Evolutionary conservation across 1,140 invertebrate genomes (phyloP).

Genomic region (Cataglyphis hispanica): DNA sequence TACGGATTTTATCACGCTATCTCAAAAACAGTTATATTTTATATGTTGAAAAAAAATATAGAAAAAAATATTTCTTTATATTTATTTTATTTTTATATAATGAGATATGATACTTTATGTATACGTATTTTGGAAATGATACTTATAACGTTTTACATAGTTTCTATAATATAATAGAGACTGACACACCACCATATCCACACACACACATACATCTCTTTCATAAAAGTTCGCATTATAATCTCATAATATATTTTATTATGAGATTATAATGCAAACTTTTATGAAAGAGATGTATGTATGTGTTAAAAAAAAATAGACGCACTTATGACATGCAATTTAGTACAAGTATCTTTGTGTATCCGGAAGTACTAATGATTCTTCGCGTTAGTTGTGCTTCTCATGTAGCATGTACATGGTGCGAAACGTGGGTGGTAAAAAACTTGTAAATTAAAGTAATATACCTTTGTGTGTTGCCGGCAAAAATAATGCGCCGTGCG

Average conservation of each 20-base stretch:
- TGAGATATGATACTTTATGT: too few relatives aligned
- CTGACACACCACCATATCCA: too few relatives aligned
- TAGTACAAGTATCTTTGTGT: slow-evolving; percentile 28
- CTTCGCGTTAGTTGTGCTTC: slow-evolving; percentile 2
- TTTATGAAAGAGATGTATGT: neutral
- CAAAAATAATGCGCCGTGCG: slow-evolving; percentile 29
- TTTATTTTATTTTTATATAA: too few relatives aligned
- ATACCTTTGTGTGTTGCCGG: slow-evolving; percentile 44
- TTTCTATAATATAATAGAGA: neutral
- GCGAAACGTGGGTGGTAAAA: slow-evolving; percentile 6
- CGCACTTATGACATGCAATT: neutral
- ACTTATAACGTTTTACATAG: too few relatives aligned
- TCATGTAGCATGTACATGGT: neutral
- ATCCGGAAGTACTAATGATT: slow-evolving; percentile 1
- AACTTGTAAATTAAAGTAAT: slow-evolving; percentile 58
- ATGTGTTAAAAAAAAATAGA: neutral
- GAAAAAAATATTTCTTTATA: too few relatives aligned
- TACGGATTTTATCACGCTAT: too few relatives aligned
- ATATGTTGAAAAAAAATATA: too few relatives aligned
- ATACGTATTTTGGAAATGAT: too few relatives aligned
- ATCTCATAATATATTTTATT: too few relatives aligned
- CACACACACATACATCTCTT: too few relatives aligned
- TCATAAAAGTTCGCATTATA: neutral
- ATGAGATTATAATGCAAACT: neutral
- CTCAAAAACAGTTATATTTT: too few relatives aligned